These are phyloP conservation scores for Chaenogobius annularis DNA, from an alignment of 2,113 vertebrate species.

Conservation along the genomic window DNA sequence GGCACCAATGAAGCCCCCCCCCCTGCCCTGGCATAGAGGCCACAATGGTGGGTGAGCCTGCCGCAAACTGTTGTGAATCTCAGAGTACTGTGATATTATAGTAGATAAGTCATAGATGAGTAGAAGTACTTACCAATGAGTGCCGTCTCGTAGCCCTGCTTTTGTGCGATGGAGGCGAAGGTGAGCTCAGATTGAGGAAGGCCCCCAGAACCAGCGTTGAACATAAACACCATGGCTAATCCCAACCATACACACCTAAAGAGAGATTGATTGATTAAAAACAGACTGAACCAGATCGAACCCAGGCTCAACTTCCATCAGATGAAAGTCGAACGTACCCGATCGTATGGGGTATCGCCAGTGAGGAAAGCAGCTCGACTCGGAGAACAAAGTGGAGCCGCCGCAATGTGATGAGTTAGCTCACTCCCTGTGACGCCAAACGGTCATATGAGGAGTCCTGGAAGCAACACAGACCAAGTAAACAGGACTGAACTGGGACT, in stretches of 20 bases:
- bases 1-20: no score
- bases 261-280: background rate
- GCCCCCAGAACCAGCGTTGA: slow-evolving; percentile 80
- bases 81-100: no score
- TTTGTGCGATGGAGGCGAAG: slow-evolving; percentile 79
- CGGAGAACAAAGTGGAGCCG: slow-evolving; percentile 85
- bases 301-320: no score
- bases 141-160: slow-evolving; percentile 82
- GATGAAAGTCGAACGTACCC: slow-evolving; percentile 62
- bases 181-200: slow-evolving; percentile 84
- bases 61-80: no score
- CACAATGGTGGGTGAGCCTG: no score
- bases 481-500: background rate
- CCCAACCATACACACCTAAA: slow-evolving; percentile 55
- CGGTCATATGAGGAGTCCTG: slow-evolving; percentile 86
- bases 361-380: slow-evolving; percentile 91
- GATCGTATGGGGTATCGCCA: slow-evolving; percentile 87
- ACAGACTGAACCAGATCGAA: no score
- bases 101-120: no score
- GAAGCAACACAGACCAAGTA: background rate
- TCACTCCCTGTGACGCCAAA: slow-evolving; percentile 80
- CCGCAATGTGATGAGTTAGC: slow-evolving; percentile 88
- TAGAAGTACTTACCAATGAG: slow-evolving; percentile 60
- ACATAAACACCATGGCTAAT: slow-evolving; percentile 56
- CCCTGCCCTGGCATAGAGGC: no score